Conservation (phyloP, 2,113 vertebrate genomes). For the Scolopax mira region DNA sequence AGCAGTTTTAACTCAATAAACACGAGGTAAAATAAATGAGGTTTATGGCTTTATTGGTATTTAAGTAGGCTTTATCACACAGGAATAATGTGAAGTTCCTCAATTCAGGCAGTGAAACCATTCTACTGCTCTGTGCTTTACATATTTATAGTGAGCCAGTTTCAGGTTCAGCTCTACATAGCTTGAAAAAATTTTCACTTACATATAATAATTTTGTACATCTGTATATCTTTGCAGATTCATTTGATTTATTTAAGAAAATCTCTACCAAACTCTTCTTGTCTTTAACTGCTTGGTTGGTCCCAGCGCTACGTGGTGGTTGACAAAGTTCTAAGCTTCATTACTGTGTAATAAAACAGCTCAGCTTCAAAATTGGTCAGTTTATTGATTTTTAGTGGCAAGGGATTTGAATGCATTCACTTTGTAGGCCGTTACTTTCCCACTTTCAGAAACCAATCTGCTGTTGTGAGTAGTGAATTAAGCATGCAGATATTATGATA, state of each 20-base stretch:
- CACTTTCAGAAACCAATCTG: constrained; percentile 53
- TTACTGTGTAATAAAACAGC: constrained; percentile 53
- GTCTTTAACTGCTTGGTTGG: constrained; percentile 15
- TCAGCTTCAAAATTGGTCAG: constrained; percentile 52
- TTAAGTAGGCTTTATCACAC: neutral
- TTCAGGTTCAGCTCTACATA: neutral
- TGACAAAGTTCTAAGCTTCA: constrained; percentile 55
- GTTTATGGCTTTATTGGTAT: neutral
- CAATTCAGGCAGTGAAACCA: neutral
- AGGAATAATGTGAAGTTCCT: neutral
- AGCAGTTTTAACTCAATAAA: neutral
- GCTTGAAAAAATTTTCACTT: neutral
- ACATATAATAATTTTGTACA: neutral
- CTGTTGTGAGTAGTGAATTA: constrained; percentile 23
- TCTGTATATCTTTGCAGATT: neutral
- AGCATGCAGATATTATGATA: constrained; percentile 45
- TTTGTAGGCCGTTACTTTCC: constrained; percentile 9
- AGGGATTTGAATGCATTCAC: constrained; percentile 37
- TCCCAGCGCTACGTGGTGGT: neutral
- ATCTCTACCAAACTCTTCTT: neutral
- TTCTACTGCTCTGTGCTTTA: neutral
- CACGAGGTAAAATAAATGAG: neutral
- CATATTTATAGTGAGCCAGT: neutral
- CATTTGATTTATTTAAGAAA: constrained; percentile 2
- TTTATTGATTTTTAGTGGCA: constrained; percentile 57